Evolutionary conservation across 2,888 invertebrate genomes (phyloP).

Genomic region (Pantelozetes paolii): DNA sequence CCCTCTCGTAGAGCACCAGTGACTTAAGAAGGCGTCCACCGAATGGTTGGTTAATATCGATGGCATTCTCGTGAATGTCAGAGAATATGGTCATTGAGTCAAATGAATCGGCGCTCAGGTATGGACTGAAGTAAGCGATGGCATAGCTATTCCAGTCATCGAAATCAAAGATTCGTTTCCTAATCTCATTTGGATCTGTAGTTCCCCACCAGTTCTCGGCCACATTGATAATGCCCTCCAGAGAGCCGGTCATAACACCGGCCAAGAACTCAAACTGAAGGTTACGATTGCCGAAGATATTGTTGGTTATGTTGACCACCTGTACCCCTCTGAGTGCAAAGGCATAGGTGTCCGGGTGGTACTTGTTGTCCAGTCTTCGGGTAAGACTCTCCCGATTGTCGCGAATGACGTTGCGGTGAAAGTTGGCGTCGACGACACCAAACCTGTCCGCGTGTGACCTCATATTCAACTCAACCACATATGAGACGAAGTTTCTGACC

Average conservation of each 20-base stretch:
- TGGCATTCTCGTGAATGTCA: constrained; percentile 54
- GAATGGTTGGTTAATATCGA: constrained; percentile 58
- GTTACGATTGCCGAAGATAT: constrained; percentile 72
- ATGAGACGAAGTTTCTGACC: constrained; percentile 71
- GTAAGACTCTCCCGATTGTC: constrained; percentile 60
- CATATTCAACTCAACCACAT: constrained; percentile 78
- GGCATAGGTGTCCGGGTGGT: constrained; percentile 68
- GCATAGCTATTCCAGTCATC: constrained; percentile 99
- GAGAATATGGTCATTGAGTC: constrained; percentile 44
- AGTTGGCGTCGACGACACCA: constrained; percentile 65
- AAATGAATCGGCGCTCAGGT: constrained; percentile 50
- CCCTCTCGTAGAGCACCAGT: constrained; percentile 61
- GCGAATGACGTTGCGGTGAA: constrained; percentile 71
- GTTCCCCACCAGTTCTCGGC: constrained; percentile 97
- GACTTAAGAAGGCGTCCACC: constrained; percentile 71
- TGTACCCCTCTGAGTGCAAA: constrained; percentile 91
- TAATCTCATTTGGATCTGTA: constrained; percentile 66
- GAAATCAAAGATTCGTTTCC: constrained; percentile 86
- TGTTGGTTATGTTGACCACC: constrained; percentile 81
- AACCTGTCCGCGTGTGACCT: constrained; percentile 90
- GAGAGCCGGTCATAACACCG: constrained; percentile 74
- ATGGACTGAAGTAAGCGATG: constrained; percentile 83
- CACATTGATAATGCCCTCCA: constrained; percentile 80
- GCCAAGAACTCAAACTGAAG: constrained; percentile 83
- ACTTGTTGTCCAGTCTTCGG: constrained; percentile 37